Evolutionary conservation across 1,140 invertebrate genomes (phyloP).

Genomic region (Lysiphlebus fabarum): DNA sequence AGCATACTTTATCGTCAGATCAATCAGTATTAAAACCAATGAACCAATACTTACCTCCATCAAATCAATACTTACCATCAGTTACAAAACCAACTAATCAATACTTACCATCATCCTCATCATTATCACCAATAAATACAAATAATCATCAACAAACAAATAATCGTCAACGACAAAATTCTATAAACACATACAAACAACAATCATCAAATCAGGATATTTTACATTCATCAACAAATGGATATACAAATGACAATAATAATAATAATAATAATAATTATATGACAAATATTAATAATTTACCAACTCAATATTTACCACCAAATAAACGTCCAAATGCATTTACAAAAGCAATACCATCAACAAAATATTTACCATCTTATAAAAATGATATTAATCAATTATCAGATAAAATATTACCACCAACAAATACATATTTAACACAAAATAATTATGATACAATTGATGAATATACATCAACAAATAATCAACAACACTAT

Average conservation of each 20-base stretch:
- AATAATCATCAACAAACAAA: neutral
- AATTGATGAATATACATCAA: neutral
- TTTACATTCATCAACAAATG: neutral
- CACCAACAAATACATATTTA: conserved; percentile 25
- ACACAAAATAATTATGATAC: conserved; percentile 17
- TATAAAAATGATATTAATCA: conserved; percentile 21
- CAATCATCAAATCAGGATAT: conserved; percentile 5
- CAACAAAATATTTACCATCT: conserved; percentile 30
- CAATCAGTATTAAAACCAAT: too few species aligned
- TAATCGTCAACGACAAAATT: conserved; percentile 11
- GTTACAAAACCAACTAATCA: neutral
- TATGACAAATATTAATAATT: conserved; percentile 11
- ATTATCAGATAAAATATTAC: conserved; percentile 7
- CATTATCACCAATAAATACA: neutral
- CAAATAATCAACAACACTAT: conserved; percentile 12
- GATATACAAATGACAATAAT: too few species aligned
- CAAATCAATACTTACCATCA: neutral
- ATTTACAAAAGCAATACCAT: conserved; percentile 21
- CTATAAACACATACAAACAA: conserved; percentile 1
- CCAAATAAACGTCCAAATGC: conserved; percentile 16
- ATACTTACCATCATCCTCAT: conserved; percentile 15
- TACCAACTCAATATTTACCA: conserved; percentile 24
- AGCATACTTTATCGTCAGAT: neutral
- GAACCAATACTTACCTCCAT: neutral
- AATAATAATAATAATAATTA: conserved; percentile 1